Evolutionary conservation across 2,888 invertebrate genomes (phyloP), one percentile per base, ranked within the genome.

Genomic region (Drosophila paranaensis): DNA sequence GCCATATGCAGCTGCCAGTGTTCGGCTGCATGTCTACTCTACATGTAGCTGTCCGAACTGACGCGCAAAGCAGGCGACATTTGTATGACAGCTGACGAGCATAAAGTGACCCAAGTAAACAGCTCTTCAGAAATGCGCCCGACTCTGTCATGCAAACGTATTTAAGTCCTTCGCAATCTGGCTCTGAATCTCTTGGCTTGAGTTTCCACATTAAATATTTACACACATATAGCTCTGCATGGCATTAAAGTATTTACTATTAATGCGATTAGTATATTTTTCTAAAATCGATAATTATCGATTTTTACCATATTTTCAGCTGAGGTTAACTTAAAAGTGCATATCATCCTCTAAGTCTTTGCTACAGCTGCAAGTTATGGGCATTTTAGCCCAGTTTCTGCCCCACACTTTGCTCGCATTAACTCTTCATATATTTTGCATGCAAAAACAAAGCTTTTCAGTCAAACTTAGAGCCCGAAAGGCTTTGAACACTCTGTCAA

Each of bases 11-110:
- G n/a, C 48, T 40, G 48, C 27, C 3, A 16, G n/a, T 25, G 20
- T 39, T 27, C 30, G 9, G 39, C 9, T 50, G 27, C 27, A 45
- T 25, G 45, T 57, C 43, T 25, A n/a, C 33, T 56, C 25, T 4
- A 10, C 27, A 16, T 43, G 55, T 40, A 11, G 11, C 25, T 50
- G 30, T 53, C 51, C 10, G 20, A 50, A 27, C 11, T 27, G 40
- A 40, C 27, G 39, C 20, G 39, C 25, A 40, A 37, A 42, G 43
- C 50, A 35, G 50, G 10, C 50, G 65, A 56, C 71, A 46, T 54
- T 63, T 46, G 16, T 25, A 60, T 42, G 72, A 43, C 48, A 64
- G 55, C 11, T 55, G 54, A 30, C 64, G 35, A 27, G n/a, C 48
- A 30, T 54, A 37, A 54, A 46, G 33, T 10, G 51, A 25, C n/a